Evolutionary conservation across 2,113 vertebrate species (phyloP).

Genomic region (Strix uralensis): DNA sequence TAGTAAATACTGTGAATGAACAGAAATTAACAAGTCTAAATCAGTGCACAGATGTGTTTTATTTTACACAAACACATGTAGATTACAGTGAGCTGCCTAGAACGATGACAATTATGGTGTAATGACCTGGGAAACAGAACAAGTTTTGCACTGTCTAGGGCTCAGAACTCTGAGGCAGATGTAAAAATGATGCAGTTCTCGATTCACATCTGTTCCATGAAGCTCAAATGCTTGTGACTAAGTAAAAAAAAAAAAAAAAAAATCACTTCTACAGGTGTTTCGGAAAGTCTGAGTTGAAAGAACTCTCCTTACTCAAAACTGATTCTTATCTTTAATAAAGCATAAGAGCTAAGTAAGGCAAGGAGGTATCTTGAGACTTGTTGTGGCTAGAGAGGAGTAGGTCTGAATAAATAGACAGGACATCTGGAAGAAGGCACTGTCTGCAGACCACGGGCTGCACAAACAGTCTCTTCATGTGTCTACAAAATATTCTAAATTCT

Average conservation of each 20-base stretch:
- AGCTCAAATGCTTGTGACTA: background rate
- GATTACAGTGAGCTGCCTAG: background rate
- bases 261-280: background rate
- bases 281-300: conserved; percentile 35
- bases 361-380: background rate
- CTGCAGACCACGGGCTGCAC: background rate
- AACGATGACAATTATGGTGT: background rate
- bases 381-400: background rate
- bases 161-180: background rate
- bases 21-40: background rate
- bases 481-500: background rate
- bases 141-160: background rate
- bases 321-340: background rate
- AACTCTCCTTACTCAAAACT: conserved; percentile 5
- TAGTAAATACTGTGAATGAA: background rate
- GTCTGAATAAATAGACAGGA: background rate
- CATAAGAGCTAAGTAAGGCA: background rate
- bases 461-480: background rate
- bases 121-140: background rate
- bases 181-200: background rate
- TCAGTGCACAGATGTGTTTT: background rate
- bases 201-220: background rate
- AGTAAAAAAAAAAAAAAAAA: background rate
- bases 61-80: background rate
- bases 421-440: background rate